Evolutionary conservation across 2,888 invertebrate species (phyloP), one percentile per base, ranked within the genome.

Genomic region (Eucera pruinosa): DNA sequence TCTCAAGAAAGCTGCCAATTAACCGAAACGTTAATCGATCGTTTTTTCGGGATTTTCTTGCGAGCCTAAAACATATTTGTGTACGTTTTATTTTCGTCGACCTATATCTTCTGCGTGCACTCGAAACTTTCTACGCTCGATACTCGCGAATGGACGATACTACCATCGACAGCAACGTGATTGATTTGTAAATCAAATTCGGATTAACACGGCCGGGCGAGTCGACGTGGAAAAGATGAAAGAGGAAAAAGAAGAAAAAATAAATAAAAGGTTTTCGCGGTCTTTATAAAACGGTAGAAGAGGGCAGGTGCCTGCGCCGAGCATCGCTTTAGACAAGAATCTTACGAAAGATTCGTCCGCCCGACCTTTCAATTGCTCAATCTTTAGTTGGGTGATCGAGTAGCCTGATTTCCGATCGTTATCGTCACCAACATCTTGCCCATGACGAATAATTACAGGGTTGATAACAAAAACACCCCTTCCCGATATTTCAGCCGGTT

Each of bases 91-190:
- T 76, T 67, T 76, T 55, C 5, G 55, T 50, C 61, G 50, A 67
- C 50, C 76, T 67, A 43, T 50, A 66, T 60, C 2, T 25, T 18
- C 30, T n/a, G 27, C 30, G 39, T 65, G 47, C 27, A 75, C n/a
- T 50, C 48, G 41, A 75, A 57, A 75, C 76, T 76, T 76, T 76
- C 75, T 76, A 73, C 30, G 30, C 43, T 58, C 57, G 45, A 62
- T 48, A 73, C 43, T 27, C 27, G 13, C 18, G 18, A 48, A 55
- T 36, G 52, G 60, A 18, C 27, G 74, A 64, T 52, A 23, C 25
- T 50, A 18, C 13, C 18, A 27, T 47, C 15, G 74, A 74, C 62
- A 30, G 18, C 2, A 6, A 64, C 50, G 39, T 47, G 52, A 60
- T 33, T 15, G 43, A 64, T 74, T 74, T 58, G 18, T 45, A 58